Evolutionary conservation across 2,888 invertebrate genomes (phyloP).

Genomic region (Papilio protenor): DNA sequence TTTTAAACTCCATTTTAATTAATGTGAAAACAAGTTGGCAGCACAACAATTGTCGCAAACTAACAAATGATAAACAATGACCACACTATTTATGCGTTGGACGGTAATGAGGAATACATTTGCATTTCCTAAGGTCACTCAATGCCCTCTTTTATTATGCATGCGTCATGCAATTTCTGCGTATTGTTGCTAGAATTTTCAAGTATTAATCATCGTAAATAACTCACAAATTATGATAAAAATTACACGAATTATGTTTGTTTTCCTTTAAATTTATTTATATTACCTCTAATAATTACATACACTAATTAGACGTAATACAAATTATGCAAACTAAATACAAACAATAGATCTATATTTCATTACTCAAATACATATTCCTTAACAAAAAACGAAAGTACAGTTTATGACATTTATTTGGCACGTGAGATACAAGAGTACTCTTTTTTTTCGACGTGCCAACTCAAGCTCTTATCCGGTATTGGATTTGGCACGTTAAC

Average conservation of each 20-base stretch:
- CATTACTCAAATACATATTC: background rate
- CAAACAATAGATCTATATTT: background rate
- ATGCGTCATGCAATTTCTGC: slow-evolving; percentile 39
- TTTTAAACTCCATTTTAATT: slow-evolving; percentile 36
- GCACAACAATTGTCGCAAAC: slow-evolving; percentile 5
- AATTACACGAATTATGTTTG: background rate
- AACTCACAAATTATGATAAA: background rate
- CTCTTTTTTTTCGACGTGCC: background rate
- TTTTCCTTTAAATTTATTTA: background rate
- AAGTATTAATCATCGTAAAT: slow-evolving; percentile 16
- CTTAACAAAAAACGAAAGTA: background rate
- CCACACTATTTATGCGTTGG: slow-evolving; percentile 22
- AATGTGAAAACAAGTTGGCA: background rate
- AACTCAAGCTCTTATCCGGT: background rate
- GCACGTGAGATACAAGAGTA: background rate
- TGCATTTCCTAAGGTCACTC: slow-evolving; percentile 37
- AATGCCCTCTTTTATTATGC: slow-evolving; percentile 26
- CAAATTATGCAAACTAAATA: background rate
- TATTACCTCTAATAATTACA: background rate
- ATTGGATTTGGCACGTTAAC: background rate
- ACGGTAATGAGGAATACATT: slow-evolving; percentile 36
- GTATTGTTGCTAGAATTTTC: background rate
- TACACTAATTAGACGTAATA: background rate
- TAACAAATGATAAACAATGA: slow-evolving; percentile 21
- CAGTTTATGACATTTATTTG: background rate